These are phyloP conservation scores for Arbacia lixula DNA, from an alignment of 53 echinoderm and acorn worm species.

Conservation along the genomic window DNA sequence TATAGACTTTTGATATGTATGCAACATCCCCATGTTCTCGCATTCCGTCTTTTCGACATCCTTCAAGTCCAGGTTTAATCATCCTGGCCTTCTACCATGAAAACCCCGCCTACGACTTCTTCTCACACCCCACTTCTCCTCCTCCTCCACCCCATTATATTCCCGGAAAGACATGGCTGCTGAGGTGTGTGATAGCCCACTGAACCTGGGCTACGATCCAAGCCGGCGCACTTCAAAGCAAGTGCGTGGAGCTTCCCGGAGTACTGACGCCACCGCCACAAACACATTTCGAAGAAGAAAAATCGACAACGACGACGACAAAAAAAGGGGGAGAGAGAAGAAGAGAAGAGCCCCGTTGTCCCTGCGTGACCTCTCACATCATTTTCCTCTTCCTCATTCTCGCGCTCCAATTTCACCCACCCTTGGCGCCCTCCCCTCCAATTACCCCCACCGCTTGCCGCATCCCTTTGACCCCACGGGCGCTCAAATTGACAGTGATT, in stretches of 20 bases:
- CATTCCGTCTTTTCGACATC: too few species aligned
- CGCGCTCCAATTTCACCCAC: constrained; percentile 49
- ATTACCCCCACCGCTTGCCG: constrained; percentile 22
- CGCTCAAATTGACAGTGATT: constrained; percentile 56
- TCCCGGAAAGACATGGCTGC: too few species aligned
- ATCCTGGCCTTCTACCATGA: too few species aligned
- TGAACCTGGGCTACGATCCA: constrained; percentile 39
- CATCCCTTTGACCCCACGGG: constrained; percentile 40
- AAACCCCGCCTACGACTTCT: too few species aligned
- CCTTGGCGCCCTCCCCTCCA: constrained; percentile 43
- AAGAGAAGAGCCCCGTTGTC: neutral
- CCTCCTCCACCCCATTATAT: too few species aligned
- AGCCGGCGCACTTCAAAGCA: constrained; percentile 38
- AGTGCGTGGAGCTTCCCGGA: neutral
- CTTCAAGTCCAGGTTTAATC: too few species aligned
- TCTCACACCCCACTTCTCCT: too few species aligned
- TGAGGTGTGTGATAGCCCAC: constrained; percentile 38
- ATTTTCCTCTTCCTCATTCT: constrained; percentile 20
- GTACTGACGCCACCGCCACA: neutral
- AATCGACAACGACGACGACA: too few species aligned
- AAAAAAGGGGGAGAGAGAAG: neutral
- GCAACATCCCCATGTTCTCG: too few species aligned
- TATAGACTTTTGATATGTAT: too few species aligned
- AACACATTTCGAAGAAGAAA: too few species aligned
- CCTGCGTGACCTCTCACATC: constrained; percentile 44